Evolutionary conservation across 2,888 invertebrate species (phyloP).

Genomic region (Amaurobius ferox): DNA sequence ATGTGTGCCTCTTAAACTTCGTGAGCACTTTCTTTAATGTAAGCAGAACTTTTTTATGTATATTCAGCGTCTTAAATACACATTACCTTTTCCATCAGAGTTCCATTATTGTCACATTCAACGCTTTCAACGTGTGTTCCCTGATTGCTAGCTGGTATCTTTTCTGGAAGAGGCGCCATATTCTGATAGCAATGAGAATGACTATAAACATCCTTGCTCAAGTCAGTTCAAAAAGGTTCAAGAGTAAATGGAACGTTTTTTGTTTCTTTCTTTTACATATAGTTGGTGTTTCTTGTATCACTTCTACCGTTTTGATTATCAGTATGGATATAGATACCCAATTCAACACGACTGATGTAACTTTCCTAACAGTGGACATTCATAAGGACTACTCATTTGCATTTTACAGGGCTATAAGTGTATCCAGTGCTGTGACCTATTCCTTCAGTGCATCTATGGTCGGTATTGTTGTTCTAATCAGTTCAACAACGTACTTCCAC

Average conservation of each 20-base stretch:
- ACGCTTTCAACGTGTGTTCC: not conserved
- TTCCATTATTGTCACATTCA: not conserved
- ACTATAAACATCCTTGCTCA: not conserved
- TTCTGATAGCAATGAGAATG: not conserved
- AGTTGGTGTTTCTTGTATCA: not conserved
- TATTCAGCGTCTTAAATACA: not conserved
- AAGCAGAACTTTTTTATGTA: not conserved
- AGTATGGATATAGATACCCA: not conserved
- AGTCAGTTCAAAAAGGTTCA: not conserved
- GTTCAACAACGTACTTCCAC: not conserved
- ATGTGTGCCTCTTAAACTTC: not conserved
- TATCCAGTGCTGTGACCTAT: not conserved
- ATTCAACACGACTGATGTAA: not conserved
- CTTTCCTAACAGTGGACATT: not conserved
- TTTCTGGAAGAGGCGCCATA: not conserved
- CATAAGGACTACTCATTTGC: not conserved
- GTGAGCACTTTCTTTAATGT: not conserved
- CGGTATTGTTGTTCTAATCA: constrained; percentile 11
- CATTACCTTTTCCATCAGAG: not conserved
- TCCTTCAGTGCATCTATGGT: not conserved
- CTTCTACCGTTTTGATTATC: not conserved
- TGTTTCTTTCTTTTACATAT: not conserved
- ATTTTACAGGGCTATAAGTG: not conserved
- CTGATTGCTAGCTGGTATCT: not conserved
- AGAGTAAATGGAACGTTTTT: not conserved